A percentile compares a stretch with the other conserved stretches of the same genome.
Conservation (phyloP, 2,113 vertebrate species). For the Menidia beryllina region DNA sequence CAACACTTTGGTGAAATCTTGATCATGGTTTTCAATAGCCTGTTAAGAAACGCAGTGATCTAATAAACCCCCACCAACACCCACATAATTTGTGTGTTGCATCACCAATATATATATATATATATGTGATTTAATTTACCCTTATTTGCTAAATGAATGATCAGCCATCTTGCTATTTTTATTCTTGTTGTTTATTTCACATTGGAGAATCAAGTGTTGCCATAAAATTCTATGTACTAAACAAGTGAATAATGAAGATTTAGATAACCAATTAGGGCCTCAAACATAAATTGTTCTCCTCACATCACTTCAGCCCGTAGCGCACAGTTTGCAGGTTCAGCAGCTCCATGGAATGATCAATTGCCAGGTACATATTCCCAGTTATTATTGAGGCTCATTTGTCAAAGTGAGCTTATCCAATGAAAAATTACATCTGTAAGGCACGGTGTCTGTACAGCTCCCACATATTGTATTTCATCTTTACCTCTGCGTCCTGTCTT, state of each 20-base stretch:
- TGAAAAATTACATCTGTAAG: slow-evolving; percentile 37
- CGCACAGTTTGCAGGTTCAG: slow-evolving; percentile 55
- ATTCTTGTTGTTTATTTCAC: slow-evolving; percentile 41
- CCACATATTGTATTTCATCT: not conserved
- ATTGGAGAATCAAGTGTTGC: slow-evolving; percentile 41
- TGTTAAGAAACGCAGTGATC: too few relatives aligned
- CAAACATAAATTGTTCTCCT: slow-evolving; percentile 49
- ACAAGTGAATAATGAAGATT: slow-evolving; percentile 68
- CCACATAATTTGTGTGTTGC: too few relatives aligned
- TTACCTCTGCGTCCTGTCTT: slow-evolving; percentile 11
- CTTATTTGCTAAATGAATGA: slow-evolving; percentile 42
- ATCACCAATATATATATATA: too few relatives aligned
- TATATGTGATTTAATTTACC: slow-evolving; percentile 57
- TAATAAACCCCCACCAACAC: too few relatives aligned
- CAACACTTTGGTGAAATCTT: too few relatives aligned
- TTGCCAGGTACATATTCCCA: slow-evolving; percentile 38
- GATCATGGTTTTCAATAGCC: too few relatives aligned
- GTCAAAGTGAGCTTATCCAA: slow-evolving; percentile 44
- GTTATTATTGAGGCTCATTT: slow-evolving; percentile 53
- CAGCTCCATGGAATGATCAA: slow-evolving; percentile 43
- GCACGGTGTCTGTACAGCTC: not conserved
- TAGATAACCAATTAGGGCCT: slow-evolving; percentile 56
- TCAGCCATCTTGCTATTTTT: slow-evolving; percentile 18
- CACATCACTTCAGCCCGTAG: slow-evolving; percentile 35
- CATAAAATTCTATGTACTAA: slow-evolving; percentile 49